These are phyloP conservation scores for Potamilus streckersoni DNA, from an alignment of 1,140 invertebrate species.

Conservation along the genomic window DNA sequence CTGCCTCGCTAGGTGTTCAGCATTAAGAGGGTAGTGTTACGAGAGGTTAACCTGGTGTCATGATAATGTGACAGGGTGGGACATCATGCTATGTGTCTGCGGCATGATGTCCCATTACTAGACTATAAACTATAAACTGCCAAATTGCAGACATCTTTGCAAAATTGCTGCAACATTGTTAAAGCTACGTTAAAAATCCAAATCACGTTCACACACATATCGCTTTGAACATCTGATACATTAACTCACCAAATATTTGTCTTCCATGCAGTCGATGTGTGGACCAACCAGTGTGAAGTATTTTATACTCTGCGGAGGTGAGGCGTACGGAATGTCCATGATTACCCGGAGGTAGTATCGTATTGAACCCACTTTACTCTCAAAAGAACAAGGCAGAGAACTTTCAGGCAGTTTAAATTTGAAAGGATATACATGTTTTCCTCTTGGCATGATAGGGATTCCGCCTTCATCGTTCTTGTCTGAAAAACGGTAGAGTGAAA, in stretches of 20 bases:
- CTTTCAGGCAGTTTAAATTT: constrained; percentile 83
- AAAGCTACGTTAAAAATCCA: too few species aligned
- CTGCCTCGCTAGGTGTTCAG: too few species aligned
- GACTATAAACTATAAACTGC: too few species aligned
- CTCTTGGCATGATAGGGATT: constrained; percentile 82
- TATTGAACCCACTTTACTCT: constrained; percentile 81
- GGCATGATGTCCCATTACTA: too few species aligned
- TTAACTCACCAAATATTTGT: constrained; percentile 80
- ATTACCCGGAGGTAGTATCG: constrained; percentile 85
- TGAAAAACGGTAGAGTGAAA: constrained; percentile 52
- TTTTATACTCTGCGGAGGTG: constrained; percentile 86
- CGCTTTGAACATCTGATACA: background rate
- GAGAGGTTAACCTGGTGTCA: too few species aligned
- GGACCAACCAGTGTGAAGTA: constrained; percentile 88
- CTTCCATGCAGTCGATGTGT: constrained; percentile 88
- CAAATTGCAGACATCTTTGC: too few species aligned
- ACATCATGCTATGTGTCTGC: too few species aligned
- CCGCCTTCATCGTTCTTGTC: constrained; percentile 76
- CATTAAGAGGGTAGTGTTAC: too few species aligned
- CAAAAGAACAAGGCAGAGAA: constrained; percentile 83
- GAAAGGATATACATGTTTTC: constrained; percentile 82
- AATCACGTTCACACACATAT: too few species aligned
- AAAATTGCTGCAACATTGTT: too few species aligned
- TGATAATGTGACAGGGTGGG: too few species aligned
- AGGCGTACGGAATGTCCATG: constrained; percentile 85